Evolutionary conservation across 30 jellyfish, hydroid and myxozoan species (phyloP).

Genomic region (Turritopsis rubra): DNA sequence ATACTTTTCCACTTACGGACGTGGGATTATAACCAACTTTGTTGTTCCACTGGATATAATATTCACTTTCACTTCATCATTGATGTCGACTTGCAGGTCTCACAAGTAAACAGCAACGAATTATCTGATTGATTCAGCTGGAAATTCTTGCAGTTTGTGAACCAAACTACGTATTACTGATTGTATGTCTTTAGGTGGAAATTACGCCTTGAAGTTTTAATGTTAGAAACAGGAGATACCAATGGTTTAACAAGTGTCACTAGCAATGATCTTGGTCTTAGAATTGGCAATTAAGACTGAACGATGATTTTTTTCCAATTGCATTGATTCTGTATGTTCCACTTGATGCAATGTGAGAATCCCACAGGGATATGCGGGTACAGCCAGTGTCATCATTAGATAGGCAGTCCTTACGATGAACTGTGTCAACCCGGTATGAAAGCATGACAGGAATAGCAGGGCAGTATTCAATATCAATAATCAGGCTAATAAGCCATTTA

Average conservation of each 20-base stretch:
- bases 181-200: not conserved
- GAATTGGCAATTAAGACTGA: not conserved
- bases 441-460: not conserved
- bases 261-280: not conserved
- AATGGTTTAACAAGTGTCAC: not conserved
- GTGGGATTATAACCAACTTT: not conserved
- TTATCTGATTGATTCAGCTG: not conserved
- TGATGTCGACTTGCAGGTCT: not conserved
- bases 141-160: not conserved
- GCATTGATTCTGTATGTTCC: not conserved
- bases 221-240: not conserved
- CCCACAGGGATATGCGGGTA: not conserved
- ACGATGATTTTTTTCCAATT: not conserved
- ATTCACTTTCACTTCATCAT: not conserved
- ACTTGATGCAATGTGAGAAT: not conserved
- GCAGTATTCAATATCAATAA: not conserved
- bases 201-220: not conserved
- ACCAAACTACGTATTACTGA: not conserved
- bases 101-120: not conserved
- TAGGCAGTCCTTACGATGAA: not conserved
- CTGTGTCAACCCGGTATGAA: not conserved
- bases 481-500: too few species aligned
- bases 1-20: not conserved
- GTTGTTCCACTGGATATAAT: not conserved
- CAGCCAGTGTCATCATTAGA: not conserved